Conservation (phyloP, 2,113 vertebrate genomes). For the Ictalurus punctatus region DNA sequence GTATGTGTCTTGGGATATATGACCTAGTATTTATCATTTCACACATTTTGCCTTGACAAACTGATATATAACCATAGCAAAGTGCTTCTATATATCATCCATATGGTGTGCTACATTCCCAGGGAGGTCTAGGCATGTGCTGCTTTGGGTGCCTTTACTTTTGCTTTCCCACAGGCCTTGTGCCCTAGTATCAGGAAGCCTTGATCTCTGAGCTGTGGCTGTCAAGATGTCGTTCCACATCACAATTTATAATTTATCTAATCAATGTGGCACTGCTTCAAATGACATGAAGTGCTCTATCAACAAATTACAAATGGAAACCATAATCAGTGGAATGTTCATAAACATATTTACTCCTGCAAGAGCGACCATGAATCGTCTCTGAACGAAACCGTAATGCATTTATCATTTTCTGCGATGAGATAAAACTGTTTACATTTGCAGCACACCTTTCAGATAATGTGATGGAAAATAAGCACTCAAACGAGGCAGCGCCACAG, state of each 20-base stretch:
- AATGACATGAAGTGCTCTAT: neutral
- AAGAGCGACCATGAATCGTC: neutral
- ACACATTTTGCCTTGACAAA: slow-evolving; percentile 14
- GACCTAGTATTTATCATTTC: slow-evolving; percentile 12
- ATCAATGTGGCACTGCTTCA: neutral
- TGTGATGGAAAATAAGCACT: neutral
- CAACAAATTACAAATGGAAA: neutral
- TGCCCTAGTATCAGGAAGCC: neutral
- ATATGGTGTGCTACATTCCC: slow-evolving; percentile 13
- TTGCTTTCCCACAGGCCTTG: slow-evolving; percentile 3
- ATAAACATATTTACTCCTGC: neutral
- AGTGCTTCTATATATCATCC: slow-evolving; percentile 1
- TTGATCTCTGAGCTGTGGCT: neutral
- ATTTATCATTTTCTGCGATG: neutral
- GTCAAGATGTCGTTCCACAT: neutral
- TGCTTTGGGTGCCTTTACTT: neutral
- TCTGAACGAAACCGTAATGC: neutral
- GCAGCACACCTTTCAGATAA: neutral
- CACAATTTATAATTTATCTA: neutral
- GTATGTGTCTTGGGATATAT: slow-evolving; percentile 1
- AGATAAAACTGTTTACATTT: neutral
- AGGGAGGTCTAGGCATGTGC: neutral
- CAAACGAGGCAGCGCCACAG: neutral
- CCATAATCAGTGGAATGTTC: neutral
- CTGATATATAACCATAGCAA: slow-evolving; percentile 9